phyloP scores from a whole-genome alignment of 2,888 invertebrate genomes.

The Encarsia formosa region DNA sequence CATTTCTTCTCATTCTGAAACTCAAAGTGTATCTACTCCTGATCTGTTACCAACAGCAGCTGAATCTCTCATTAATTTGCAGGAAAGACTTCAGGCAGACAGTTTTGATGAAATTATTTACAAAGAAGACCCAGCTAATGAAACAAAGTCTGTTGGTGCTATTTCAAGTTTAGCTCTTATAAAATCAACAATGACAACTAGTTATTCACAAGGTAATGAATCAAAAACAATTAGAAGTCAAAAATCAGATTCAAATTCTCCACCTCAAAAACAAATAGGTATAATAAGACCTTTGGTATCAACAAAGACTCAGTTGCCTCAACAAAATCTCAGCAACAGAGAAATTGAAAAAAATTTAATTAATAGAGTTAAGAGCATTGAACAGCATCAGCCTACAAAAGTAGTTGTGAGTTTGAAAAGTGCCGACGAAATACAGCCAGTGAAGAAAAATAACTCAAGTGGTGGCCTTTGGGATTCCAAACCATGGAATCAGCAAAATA shows the following conservation, averaged over 20 bases:
- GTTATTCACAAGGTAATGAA: constrained; percentile 40
- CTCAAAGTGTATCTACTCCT: constrained; percentile 2
- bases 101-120: constrained; percentile 13
- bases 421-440: constrained; percentile 47
- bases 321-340: constrained; percentile 55
- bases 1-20: constrained; percentile 1
- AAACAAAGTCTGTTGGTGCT: constrained; percentile 41
- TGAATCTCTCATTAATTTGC: constrained; percentile 12
- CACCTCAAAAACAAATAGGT: constrained; percentile 54
- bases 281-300: constrained; percentile 54
- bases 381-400: constrained; percentile 53
- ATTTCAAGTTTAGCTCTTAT: constrained; percentile 42
- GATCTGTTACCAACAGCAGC: neutral
- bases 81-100: constrained; percentile 17
- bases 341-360: constrained; percentile 68
- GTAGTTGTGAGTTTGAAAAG: constrained; percentile 51
- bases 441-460: constrained; percentile 41
- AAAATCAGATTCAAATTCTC: constrained; percentile 37
- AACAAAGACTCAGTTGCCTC: constrained; percentile 46
- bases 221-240: constrained; percentile 39
- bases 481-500: constrained; percentile 59
- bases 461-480: constrained; percentile 51
- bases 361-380: constrained; percentile 62
- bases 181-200: constrained; percentile 36
- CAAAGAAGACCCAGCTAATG: constrained; percentile 24